A percentile compares a stretch with the other conserved stretches of the same genome.
These are phyloP conservation scores for Sylvilagus bachmani DNA, from an alignment of 2,113 vertebrate genomes.

Conservation along the genomic window DNA sequence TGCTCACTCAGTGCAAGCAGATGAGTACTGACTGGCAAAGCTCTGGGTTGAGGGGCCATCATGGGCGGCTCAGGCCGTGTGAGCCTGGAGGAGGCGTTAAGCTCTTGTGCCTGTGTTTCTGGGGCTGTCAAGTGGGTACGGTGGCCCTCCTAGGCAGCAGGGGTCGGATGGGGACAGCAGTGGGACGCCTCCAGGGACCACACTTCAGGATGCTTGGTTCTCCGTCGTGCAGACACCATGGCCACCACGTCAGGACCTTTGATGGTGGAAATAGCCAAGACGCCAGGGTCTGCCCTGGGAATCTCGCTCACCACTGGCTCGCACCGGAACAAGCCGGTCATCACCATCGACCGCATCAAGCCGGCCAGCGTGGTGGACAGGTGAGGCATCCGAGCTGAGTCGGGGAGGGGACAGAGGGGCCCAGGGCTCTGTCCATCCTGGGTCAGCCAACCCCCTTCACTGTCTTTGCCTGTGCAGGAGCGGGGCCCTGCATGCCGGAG, in stretches of 20 bases:
- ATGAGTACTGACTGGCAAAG: background rate
- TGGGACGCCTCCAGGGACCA: background rate
- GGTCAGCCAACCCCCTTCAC: background rate
- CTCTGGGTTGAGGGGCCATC: background rate
- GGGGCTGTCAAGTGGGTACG: background rate
- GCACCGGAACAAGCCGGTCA: conserved; percentile 95
- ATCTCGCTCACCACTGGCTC: conserved; percentile 91
- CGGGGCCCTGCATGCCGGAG: conserved; percentile 93
- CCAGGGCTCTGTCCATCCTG: background rate
- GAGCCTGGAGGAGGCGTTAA: background rate
- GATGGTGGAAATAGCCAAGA: conserved; percentile 96
- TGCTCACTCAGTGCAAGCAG: background rate
- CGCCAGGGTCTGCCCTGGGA: conserved; percentile 92
- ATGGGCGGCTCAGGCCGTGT: background rate
- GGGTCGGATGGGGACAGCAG: fast-evolving
- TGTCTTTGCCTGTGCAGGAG: conserved; percentile 88
- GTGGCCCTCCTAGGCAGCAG: background rate
- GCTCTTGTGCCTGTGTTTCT: background rate
- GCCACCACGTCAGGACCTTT: conserved; percentile 94
- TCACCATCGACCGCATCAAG: conserved; percentile 97
- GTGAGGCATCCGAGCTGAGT: conserved; percentile 80
- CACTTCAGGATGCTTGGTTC: background rate
- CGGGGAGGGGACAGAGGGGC: background rate
- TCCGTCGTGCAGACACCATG: conserved; percentile 90
- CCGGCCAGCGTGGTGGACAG: conserved; percentile 97